These are phyloP conservation scores for Drosophila parthenogenetica DNA, from an alignment of 2,888 invertebrate genomes.

Conservation along the genomic window DNA sequence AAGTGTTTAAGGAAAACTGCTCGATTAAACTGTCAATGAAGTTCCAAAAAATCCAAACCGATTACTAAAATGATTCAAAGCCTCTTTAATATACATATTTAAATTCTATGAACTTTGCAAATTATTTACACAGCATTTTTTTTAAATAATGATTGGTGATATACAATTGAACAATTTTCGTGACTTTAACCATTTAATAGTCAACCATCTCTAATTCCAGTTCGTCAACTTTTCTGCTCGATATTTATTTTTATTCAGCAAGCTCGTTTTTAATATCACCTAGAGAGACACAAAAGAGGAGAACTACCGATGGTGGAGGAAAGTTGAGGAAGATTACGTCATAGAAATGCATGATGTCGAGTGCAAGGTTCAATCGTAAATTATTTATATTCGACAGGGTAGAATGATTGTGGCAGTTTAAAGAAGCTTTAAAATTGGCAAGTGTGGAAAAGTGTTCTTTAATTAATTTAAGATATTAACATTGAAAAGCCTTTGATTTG, in stretches of 20 bases:
- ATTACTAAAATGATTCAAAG: too few relatives aligned
- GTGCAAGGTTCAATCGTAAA: constrained; percentile 50
- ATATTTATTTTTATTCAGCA: constrained; percentile 58
- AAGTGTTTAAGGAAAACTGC: neutral
- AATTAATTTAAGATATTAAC: constrained; percentile 64
- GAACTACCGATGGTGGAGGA: neutral
- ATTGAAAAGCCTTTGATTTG: constrained; percentile 40
- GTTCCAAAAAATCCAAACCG: too few relatives aligned
- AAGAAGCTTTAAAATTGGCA: constrained; percentile 48
- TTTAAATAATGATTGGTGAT: too few relatives aligned
- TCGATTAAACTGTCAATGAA: too few relatives aligned
- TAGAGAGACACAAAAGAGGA: neutral
- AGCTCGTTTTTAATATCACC: constrained; percentile 62
- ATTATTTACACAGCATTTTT: too few relatives aligned
- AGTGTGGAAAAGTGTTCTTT: constrained; percentile 44
- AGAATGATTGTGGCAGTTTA: constrained; percentile 33
- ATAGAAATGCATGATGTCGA: constrained; percentile 31
- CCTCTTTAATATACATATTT: too few relatives aligned
- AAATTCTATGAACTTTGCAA: too few relatives aligned
- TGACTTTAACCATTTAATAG: neutral
- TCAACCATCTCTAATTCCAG: constrained; percentile 13
- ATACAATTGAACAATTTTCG: too few relatives aligned
- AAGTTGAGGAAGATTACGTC: constrained; percentile 14
- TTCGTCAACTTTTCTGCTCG: constrained; percentile 30
- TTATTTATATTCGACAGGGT: constrained; percentile 42